These are phyloP conservation scores for Butastur rufipennis DNA, from an alignment of 2,113 vertebrate genomes.

Conservation along the genomic window DNA sequence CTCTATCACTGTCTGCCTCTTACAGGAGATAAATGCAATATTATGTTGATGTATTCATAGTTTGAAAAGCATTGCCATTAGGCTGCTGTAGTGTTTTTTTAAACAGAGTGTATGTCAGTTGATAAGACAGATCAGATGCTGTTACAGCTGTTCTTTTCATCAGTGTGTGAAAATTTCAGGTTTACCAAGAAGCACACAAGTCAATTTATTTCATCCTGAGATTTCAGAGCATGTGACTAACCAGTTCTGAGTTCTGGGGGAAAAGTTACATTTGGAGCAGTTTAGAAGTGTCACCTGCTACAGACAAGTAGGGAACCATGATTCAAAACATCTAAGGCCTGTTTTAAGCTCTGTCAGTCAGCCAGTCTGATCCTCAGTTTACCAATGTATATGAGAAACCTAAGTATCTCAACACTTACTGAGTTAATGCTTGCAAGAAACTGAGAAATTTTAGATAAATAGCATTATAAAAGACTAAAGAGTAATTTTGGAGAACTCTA, in stretches of 20 bases:
- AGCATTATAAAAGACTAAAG: not conserved
- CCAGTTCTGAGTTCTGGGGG: not conserved
- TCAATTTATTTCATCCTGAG: not conserved
- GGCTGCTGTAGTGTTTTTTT: not conserved
- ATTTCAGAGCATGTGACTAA: not conserved
- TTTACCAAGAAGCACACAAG: not conserved
- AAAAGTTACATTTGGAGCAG: not conserved
- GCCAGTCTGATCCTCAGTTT: not conserved
- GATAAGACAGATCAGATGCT: not conserved
- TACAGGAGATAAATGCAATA: not conserved
- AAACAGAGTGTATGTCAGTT: not conserved
- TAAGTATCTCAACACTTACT: not conserved
- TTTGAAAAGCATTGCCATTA: not conserved
- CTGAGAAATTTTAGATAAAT: not conserved
- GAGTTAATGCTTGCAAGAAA: not conserved
- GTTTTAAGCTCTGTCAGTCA: not conserved
- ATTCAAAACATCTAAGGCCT: not conserved
- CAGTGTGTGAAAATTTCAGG: not conserved
- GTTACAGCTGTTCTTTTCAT: not conserved
- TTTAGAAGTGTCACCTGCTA: not conserved
- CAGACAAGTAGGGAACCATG: not conserved
- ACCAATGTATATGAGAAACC: not conserved
- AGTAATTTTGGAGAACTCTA: not conserved
- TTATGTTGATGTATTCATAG: not conserved
- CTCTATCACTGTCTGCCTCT: not conserved